Conservation (phyloP, 2,113 vertebrate species). For the Mobula hypostoma region DNA sequence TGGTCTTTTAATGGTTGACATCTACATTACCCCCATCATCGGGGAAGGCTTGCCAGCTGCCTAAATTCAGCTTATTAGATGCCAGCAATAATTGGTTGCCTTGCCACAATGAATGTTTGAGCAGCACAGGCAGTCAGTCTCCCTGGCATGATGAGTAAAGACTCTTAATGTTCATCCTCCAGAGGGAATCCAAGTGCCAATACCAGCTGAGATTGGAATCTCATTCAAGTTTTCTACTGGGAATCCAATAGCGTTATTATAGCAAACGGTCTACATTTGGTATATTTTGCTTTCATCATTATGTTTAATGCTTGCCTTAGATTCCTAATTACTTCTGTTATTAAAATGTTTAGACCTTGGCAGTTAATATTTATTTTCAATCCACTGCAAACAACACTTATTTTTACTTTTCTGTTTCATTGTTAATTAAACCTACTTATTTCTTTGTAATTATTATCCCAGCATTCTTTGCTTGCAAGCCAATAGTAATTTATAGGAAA, state of each 20-base stretch:
- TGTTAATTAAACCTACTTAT: not conserved
- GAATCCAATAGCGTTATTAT: not conserved
- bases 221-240: not conserved
- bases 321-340: not conserved
- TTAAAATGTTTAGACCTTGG: not conserved
- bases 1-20: not conserved
- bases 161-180: constrained; percentile 10
- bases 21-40: not conserved
- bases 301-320: not conserved
- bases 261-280: not conserved
- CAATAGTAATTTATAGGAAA: not conserved
- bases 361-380: not conserved
- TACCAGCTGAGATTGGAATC: not conserved
- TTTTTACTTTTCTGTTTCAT: not conserved
- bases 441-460: not conserved
- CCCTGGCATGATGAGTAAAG: constrained; percentile 10
- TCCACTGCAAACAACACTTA: not conserved
- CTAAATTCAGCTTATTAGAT: not conserved
- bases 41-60: not conserved
- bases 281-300: not conserved
- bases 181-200: constrained; percentile 22
- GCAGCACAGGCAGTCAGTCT: not conserved
- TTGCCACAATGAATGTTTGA: not conserved
- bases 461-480: not conserved
- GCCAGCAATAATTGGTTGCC: not conserved